Conservation (phyloP, 1,140 invertebrate species). For the Asbolus verrucosus region DNA sequence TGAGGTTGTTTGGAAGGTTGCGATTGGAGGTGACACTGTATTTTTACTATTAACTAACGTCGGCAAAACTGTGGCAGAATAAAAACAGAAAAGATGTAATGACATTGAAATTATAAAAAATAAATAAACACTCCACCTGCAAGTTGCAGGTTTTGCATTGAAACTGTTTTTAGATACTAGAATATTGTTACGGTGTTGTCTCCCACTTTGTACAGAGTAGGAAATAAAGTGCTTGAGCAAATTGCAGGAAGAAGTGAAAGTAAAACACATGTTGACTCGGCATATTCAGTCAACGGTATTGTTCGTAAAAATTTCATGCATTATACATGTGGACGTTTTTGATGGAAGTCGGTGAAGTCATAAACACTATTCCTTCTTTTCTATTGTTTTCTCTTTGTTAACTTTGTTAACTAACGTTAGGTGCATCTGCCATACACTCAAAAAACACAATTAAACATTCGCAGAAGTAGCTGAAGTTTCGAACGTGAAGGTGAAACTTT, state of each 20-base stretch:
- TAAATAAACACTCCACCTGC: slow-evolving; percentile 21
- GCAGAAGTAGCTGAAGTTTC: too few species aligned
- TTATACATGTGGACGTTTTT: too few species aligned
- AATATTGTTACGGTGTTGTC: not conserved
- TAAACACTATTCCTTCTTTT: too few species aligned
- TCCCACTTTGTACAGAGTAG: slow-evolving; percentile 17
- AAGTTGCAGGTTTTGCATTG: slow-evolving; percentile 14
- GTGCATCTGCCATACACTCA: not conserved
- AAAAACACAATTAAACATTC: too few species aligned
- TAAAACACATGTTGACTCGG: not conserved
- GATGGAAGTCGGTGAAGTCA: too few species aligned
- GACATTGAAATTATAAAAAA: slow-evolving; percentile 24
- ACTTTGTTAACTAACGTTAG: too few species aligned
- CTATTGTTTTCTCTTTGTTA: too few species aligned
- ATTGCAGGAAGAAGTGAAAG: slow-evolving; percentile 22
- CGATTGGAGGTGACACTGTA: slow-evolving; percentile 21
- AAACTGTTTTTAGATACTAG: not conserved
- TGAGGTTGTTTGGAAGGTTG: not conserved
- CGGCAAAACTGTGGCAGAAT: not conserved
- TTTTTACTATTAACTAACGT: not conserved
- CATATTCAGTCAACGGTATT: too few species aligned
- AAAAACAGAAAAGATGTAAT: too few species aligned
- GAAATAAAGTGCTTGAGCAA: not conserved
- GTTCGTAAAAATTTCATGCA: too few species aligned
- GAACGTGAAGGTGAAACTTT: too few species aligned